Base-by-base conservation (phyloP, 2,797 vertebrate species). In the Falco concolor region DNA sequence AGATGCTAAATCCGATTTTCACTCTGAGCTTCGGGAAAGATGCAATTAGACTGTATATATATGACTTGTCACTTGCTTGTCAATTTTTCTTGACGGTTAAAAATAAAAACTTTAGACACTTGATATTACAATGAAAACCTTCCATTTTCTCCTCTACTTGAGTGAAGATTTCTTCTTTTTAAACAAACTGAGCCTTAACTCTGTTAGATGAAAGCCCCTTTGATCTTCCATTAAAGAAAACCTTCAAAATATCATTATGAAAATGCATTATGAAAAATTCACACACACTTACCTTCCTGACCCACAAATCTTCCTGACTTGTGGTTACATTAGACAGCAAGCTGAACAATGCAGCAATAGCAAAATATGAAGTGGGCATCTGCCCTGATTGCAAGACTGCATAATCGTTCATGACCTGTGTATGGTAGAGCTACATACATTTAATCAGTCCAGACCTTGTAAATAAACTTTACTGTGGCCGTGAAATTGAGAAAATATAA, bases 201-300 rank as follows among this genome's bases (percentile, higher is more conserved):
- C 92, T 64, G 85, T 90, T 96, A 97, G 88, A 93, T 97, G 74
- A 95, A 97, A 96, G 95, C 12, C 84, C 49, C 93, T 97, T 97
- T 97, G 95, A 96, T 97, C 95, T 97, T 95, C 94, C 91, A 97
- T 95, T 94, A 96, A 94, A 97, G 78, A 63, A 94, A 95, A 92
- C 77, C 91, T 97, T 95, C 94, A 94, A 95, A 94, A 96, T 96
- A 87, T 96, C 89, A 93, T 95, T 97, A 90, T 96, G 90, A 96
- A 96, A 94, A 97, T 75, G 68, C 85, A 82, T 92, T 95, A 89
- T 96, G 93, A 96, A 97, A 97, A 96, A 89, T 94, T 86, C 91
- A 95, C 84, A 73, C 20, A 63, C 53, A 64, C 44, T 50, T 95
- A 42, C 76, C 90, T 96, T 96, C 78, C 87, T 90, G 59, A 92